Conservation (phyloP, 2,797 vertebrate species). For the Hoplostethus mediterraneus region DNA sequence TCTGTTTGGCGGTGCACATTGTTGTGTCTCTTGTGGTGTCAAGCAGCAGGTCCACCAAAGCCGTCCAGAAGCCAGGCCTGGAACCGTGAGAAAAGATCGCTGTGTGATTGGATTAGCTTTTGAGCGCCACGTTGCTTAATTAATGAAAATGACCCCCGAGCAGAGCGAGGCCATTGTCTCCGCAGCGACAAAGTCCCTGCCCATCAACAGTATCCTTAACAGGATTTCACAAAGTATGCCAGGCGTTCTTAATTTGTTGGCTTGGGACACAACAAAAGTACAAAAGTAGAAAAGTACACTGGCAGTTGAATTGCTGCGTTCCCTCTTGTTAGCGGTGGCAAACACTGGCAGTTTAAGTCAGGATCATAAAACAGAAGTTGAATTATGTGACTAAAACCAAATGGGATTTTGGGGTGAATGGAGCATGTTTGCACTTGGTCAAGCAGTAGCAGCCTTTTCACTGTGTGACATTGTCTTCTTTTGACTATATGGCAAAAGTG, state of each 20-base stretch:
- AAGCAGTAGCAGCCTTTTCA: conserved; percentile 17
- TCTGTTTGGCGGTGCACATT: conserved; percentile 59
- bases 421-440: conserved; percentile 25
- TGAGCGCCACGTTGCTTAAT: conserved; percentile 79
- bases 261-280: conserved; percentile 56
- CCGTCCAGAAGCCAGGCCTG: conserved; percentile 70
- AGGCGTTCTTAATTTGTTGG: conserved; percentile 81
- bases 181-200: conserved; percentile 74
- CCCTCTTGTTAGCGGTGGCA: conserved; percentile 36
- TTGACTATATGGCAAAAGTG: conserved; percentile 11
- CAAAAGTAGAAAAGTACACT: conserved; percentile 51
- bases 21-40: conserved; percentile 68
- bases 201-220: conserved; percentile 78
- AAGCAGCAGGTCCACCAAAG: conserved; percentile 64
- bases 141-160: conserved; percentile 84
- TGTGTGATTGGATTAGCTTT: conserved; percentile 82
- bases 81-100: conserved; percentile 81
- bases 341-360: conserved; percentile 46
- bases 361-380: conserved; percentile 43
- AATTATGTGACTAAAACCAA: conserved; percentile 59
- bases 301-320: conserved; percentile 57
- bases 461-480: conserved; percentile 28
- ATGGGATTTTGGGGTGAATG: conserved; percentile 50
- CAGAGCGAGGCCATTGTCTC: conserved; percentile 78
- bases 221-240: conserved; percentile 81